Evolutionary conservation across 2,113 vertebrate genomes (phyloP), one percentile per base, ranked within the genome.

Genomic region (Taurulus bubalis): DNA sequence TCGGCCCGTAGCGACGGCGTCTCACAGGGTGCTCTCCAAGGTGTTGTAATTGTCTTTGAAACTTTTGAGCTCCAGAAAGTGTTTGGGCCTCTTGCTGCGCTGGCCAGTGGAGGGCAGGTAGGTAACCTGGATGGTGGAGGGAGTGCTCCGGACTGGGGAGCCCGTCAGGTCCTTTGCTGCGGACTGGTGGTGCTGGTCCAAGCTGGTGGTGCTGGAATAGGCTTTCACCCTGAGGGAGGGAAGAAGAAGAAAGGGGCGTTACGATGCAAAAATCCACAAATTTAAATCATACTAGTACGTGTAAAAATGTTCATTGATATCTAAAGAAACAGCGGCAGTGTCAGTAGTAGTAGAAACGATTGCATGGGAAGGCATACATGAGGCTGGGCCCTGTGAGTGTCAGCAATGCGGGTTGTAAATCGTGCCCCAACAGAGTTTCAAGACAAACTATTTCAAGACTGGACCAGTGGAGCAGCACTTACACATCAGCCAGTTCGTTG

Each of bases 41-140:
- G 98, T 99, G 91, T 99, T 99, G 87, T 99, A 99, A 91, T 98
- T 99, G 94, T 99, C 98, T 89, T 99, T 99, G 89, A 99, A 99
- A 90, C 96, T 99, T 92, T 99, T 99, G 76, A 99, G 94, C 91
- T 99, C 98, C 67, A 99, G 94, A 75, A 99, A 99, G 90, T 99
- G 98, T 89, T 99, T 99, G 93, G 98, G 96, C 85, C 97, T 96
- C 91, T 98, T 99, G 95, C 97, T 99, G 94, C 96, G 97, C 95
- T 98, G 97, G 77, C 91, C 96, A 6, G 97, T 96, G 59, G 98
- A 98, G 63, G 98, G 98, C 87, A 99, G 95, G 93, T 99, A 99
- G 63, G 98, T 99, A 86, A 99, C 98, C 92, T 99, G 98, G 93
- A 98, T 99, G 95, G 97, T 98, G 79, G 95, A 95, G 15, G 96